A percentile compares a stretch with the other conserved stretches of the same genome.
Conservation (phyloP, 2,797 vertebrate species). For the Vespertilio murinus region DNA sequence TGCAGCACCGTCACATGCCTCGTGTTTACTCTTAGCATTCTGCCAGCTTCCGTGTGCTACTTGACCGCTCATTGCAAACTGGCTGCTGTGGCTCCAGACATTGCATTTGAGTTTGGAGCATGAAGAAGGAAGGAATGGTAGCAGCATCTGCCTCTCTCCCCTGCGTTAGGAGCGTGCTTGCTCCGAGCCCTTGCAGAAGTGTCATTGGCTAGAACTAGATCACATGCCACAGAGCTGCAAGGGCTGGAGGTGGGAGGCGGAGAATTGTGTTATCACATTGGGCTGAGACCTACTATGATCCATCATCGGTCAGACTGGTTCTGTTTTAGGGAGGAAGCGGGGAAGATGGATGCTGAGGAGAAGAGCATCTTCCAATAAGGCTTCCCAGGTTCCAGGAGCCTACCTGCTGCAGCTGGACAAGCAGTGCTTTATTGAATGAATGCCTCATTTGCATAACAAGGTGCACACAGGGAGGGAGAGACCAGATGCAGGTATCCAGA, state of each 20-base stretch:
- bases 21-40: fast-evolving
- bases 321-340: not conserved
- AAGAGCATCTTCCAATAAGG: fast-evolving
- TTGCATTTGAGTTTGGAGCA: not conserved
- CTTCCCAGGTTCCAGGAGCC: fast-evolving
- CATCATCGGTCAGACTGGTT: not conserved
- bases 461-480: not conserved
- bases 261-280: fast-evolving
- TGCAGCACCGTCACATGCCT: fast-evolving
- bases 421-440: fast-evolving
- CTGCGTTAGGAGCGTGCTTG: not conserved
- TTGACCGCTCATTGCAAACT: not conserved
- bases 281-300: not conserved
- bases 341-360: not conserved
- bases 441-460: not conserved
- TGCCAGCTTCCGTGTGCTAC: fast-evolving
- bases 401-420: too few relatives aligned
- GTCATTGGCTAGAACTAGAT: not conserved
- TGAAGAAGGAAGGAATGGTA: not conserved
- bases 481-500: not conserved
- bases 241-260: not conserved
- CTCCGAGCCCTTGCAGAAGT: not conserved
- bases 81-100: not conserved
- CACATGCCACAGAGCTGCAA: fast-evolving
- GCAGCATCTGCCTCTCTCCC: not conserved